Evolutionary conservation across 2,888 invertebrate species (phyloP).

Genomic region (Nymphalis urticae): DNA sequence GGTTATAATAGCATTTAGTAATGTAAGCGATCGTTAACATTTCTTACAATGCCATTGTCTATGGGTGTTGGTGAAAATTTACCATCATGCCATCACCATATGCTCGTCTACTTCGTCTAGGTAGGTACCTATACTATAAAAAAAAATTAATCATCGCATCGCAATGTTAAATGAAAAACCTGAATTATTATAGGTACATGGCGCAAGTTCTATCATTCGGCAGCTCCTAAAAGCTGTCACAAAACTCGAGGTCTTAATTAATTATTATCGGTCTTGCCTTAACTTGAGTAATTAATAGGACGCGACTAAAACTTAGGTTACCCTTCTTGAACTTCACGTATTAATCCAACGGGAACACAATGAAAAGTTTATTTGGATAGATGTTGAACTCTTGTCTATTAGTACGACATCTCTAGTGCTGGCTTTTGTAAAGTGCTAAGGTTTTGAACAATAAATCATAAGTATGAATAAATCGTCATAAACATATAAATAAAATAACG

Average conservation of each 20-base stretch:
- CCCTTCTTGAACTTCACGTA: slow-evolving; percentile 73
- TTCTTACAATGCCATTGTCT: no score
- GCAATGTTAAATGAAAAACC: no score
- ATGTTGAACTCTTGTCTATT: slow-evolving; percentile 51
- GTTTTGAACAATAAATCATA: slow-evolving; percentile 5
- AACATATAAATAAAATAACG: not conserved
- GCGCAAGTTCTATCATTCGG: not conserved
- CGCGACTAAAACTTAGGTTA: slow-evolving; percentile 73
- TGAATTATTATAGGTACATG: not conserved
- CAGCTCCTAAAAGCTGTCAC: slow-evolving; percentile 21
- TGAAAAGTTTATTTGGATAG: slow-evolving; percentile 56
- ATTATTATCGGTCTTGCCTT: slow-evolving; percentile 60
- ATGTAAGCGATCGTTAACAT: no score
- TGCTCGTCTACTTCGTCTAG: no score
- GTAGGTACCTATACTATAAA: no score
- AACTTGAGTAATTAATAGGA: slow-evolving; percentile 77
- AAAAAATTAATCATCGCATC: no score
- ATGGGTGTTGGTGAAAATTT: no score
- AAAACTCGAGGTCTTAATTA: slow-evolving; percentile 63
- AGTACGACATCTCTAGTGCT: slow-evolving; percentile 48
- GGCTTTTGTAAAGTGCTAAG: slow-evolving; percentile 32
- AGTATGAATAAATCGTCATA: not conserved
- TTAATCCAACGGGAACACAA: slow-evolving; percentile 70
- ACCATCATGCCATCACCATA: no score
- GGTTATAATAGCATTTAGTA: no score